phyloP scores from a whole-genome alignment of 2,888 invertebrate species.

The Eupithecia insigniata region DNA sequence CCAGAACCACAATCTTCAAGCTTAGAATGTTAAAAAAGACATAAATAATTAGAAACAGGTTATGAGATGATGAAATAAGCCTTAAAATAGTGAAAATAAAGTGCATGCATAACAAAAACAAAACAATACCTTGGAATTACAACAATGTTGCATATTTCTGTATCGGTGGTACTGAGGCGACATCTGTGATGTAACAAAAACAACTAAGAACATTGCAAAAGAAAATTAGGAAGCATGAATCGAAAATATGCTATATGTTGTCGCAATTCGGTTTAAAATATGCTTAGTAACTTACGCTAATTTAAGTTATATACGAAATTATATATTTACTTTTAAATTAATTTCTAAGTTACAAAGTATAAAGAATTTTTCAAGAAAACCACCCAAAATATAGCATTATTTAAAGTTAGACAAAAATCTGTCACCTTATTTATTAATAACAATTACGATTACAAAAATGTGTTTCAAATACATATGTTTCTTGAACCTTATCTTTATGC shows the following conservation, averaged over 20 bases:
- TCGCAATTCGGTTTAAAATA: not conserved
- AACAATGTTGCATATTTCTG: slow-evolving; percentile 77
- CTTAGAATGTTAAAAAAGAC: slow-evolving; percentile 6
- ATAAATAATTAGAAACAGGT: not conserved
- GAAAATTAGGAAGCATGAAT: slow-evolving; percentile 39
- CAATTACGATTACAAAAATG: slow-evolving; percentile 27
- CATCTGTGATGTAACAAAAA: slow-evolving; percentile 71
- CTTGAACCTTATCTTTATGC: not conserved
- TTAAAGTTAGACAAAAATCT: slow-evolving; percentile 23
- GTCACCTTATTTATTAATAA: slow-evolving; percentile 40
- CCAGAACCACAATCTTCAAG: not conserved
- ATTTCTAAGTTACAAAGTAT: not conserved
- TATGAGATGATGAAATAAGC: slow-evolving; percentile 4
- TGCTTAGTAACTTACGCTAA: too few species aligned
- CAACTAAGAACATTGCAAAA: slow-evolving; percentile 44
- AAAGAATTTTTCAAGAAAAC: not conserved
- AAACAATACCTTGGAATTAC: slow-evolving; percentile 75
- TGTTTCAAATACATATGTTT: not conserved
- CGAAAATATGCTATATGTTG: slow-evolving; percentile 28
- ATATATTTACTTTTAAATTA: too few species aligned
- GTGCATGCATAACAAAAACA: slow-evolving; percentile 34
- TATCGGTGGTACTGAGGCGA: slow-evolving; percentile 79
- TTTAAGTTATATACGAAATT: too few species aligned
- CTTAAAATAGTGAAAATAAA: slow-evolving; percentile 18
- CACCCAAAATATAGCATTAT: slow-evolving; percentile 33